phyloP scores from a whole-genome alignment of 2,113 vertebrate genomes.

The Lucifuga dentata region DNA sequence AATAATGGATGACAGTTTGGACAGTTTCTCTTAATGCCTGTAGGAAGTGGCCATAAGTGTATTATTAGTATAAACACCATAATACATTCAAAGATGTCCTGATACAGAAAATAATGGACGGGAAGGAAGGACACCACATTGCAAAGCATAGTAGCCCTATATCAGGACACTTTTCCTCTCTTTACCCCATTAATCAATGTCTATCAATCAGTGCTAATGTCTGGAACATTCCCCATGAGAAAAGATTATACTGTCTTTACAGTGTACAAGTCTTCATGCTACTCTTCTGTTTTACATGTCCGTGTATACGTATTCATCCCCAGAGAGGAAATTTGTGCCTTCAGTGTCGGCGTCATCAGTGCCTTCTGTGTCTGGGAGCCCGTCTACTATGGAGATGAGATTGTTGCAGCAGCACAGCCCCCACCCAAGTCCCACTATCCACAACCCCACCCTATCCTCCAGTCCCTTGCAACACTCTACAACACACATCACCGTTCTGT shows the following conservation, averaged over 20 bases:
- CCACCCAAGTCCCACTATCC: constrained; percentile 84
- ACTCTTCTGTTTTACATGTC: constrained; percentile 46
- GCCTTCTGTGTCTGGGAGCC: constrained; percentile 89
- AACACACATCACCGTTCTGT: constrained; percentile 79
- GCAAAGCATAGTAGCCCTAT: no score
- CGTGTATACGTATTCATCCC: constrained; percentile 43
- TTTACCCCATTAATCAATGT: no score
- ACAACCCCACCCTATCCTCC: constrained; percentile 78
- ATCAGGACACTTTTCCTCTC: no score
- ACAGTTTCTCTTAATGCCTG: no score
- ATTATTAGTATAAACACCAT: no score
- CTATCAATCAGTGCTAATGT: constrained; percentile 24
- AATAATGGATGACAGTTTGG: no score
- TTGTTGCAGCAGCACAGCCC: constrained; percentile 82
- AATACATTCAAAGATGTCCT: no score
- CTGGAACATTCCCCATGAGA: constrained; percentile 34
- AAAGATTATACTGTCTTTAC: constrained; percentile 44
- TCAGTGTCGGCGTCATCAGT: constrained; percentile 89
- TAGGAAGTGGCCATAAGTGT: no score
- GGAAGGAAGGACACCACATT: no score
- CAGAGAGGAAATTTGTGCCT: constrained; percentile 98
- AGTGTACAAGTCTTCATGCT: constrained; percentile 34
- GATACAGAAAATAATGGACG: no score
- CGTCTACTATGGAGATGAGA: constrained; percentile 84
- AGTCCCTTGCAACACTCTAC: constrained; percentile 84